phyloP scores from a whole-genome alignment of 2,797 vertebrate genomes.

The Synaphobranchus kaupii region DNA sequence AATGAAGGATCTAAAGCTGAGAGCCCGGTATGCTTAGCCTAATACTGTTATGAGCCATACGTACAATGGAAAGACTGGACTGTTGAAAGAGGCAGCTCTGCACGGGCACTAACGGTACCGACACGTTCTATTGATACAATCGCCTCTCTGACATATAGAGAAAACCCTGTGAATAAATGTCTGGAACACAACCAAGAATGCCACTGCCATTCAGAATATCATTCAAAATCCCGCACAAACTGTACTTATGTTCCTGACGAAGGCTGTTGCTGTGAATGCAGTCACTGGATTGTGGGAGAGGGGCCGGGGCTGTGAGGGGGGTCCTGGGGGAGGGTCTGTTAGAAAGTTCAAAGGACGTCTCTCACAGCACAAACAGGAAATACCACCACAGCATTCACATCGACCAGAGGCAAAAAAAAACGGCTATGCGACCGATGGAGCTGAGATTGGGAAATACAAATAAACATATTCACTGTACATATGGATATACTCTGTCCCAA shows the following conservation, averaged over 20 bases:
- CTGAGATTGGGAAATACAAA: conserved; percentile 16
- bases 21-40: neutral
- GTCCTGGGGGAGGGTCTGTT: conserved; percentile 47
- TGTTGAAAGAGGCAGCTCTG: neutral
- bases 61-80: too few relatives aligned
- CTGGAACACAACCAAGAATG: neutral
- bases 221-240: neutral
- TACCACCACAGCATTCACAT: conserved; percentile 54
- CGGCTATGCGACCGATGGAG: neutral
- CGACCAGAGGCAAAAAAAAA: conserved; percentile 26
- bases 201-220: neutral
- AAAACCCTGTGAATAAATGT: neutral
- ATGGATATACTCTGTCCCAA: neutral
- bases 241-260: neutral
- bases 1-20: neutral
- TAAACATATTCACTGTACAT: conserved; percentile 1
- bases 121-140: neutral
- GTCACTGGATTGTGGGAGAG: conserved; percentile 29
- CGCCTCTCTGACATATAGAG: neutral
- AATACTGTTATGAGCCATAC: neutral
- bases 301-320: conserved; percentile 20
- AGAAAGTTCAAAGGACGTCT: conserved; percentile 54
- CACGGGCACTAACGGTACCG: neutral
- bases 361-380: conserved; percentile 59
- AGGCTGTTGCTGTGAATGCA: neutral